These are phyloP conservation scores for Drosophila takahashii DNA, from an alignment of 1,140 invertebrate genomes.

Conservation along the genomic window DNA sequence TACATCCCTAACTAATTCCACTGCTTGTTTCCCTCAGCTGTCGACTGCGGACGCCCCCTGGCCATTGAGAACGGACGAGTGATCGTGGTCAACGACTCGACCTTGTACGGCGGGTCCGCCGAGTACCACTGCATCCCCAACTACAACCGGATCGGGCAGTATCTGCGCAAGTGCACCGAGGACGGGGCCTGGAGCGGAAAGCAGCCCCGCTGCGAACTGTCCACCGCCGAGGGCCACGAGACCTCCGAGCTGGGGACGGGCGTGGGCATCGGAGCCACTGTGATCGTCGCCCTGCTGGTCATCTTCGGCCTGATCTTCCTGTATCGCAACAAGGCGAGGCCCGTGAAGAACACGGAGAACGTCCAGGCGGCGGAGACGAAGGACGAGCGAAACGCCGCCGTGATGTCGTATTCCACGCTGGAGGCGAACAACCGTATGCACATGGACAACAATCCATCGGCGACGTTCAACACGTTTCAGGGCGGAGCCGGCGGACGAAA, in stretches of 20 bases:
- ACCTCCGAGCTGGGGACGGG: conserved; percentile 89
- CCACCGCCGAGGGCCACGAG: conserved; percentile 88
- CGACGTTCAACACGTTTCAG: conserved; percentile 84
- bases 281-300: conserved; percentile 91
- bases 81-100: conserved; percentile 93
- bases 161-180: conserved; percentile 92
- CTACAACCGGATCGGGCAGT: conserved; percentile 92
- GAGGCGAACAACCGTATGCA: conserved; percentile 79
- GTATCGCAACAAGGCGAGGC: conserved; percentile 89
- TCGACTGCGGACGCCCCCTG: conserved; percentile 92
- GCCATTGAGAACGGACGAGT: conserved; percentile 93
- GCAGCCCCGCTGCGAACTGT: conserved; percentile 90
- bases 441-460: conserved; percentile 72
- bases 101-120: conserved; percentile 91
- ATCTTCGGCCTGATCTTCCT: conserved; percentile 91
- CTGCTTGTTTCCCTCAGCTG: conserved; percentile 84
- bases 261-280: conserved; percentile 91
- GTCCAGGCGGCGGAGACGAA: conserved; percentile 93
- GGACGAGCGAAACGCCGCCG: conserved; percentile 93
- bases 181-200: conserved; percentile 94
- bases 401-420: conserved; percentile 92
- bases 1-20: background rate
- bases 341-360: conserved; percentile 94
- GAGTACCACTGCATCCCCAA: conserved; percentile 95
- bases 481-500: conserved; percentile 16